These are phyloP conservation scores for Nemotelus nigrinus DNA, from an alignment of 2,888 invertebrate species.

Conservation along the genomic window DNA sequence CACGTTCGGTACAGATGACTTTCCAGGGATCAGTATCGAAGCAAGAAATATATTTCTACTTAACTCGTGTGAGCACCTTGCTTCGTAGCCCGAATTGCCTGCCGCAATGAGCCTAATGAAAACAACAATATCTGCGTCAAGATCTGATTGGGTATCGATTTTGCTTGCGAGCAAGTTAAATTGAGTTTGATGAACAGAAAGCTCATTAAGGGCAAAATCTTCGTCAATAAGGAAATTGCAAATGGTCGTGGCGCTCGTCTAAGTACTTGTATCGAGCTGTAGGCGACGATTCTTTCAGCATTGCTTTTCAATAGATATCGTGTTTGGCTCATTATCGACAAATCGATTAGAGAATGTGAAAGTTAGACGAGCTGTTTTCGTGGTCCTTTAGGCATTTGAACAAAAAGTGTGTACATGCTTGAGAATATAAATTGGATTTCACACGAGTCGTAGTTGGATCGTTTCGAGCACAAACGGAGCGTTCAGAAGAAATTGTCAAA, in stretches of 20 bases:
- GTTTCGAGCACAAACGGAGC: no score
- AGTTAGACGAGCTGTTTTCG: no score
- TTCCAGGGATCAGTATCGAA: conserved; percentile 1
- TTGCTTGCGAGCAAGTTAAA: conserved; percentile 41
- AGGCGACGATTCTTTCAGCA: neutral
- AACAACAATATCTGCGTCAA: conserved; percentile 30
- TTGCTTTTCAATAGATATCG: neutral
- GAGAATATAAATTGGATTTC: no score
- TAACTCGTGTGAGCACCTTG: neutral
- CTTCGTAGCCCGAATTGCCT: neutral
- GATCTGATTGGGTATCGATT: conserved; percentile 41
- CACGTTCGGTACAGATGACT: conserved; percentile 24
- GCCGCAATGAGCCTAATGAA: conserved; percentile 14
- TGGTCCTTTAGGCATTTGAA: no score
- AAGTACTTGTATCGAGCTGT: neutral
- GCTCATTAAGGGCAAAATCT: conserved; percentile 28
- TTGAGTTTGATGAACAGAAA: conserved; percentile 43
- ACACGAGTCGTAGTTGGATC: no score
- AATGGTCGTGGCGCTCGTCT: neutral
- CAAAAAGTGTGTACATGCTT: no score
- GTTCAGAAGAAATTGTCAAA: no score
- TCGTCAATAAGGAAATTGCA: conserved; percentile 37
- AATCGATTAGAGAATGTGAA: no score
- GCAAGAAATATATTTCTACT: neutral
- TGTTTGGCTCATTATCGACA: no score